Percentiles rank a stretch among this genome's conserved stretches.
phyloP scores from a whole-genome alignment of 2,113 vertebrate genomes.

The Myocastor coypus region DNA sequence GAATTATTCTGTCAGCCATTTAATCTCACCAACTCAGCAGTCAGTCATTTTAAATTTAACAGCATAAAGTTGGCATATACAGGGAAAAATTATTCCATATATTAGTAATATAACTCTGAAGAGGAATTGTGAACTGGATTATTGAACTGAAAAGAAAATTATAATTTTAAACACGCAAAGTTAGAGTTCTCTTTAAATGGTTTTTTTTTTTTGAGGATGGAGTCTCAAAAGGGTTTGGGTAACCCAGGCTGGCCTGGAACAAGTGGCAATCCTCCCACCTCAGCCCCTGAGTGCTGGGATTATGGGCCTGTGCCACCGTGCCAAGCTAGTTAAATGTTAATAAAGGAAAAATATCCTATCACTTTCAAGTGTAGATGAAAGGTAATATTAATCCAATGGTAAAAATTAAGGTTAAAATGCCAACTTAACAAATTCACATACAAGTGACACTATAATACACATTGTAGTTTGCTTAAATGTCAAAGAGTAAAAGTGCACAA shows the following conservation, averaged over 20 bases:
- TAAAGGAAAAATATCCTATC: constrained; percentile 36
- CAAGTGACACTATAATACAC: constrained; percentile 5
- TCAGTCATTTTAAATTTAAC: constrained; percentile 64
- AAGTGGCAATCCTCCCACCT: neutral
- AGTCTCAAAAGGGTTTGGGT: neutral
- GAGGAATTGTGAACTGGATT: constrained; percentile 22
- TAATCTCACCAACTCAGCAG: constrained; percentile 77
- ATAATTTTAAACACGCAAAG: constrained; percentile 51
- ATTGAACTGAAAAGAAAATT: constrained; percentile 47
- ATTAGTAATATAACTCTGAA: constrained; percentile 62
- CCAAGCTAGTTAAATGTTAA: constrained; percentile 15
- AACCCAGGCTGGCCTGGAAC: neutral
- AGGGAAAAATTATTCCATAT: constrained; percentile 9
- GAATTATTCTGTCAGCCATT: constrained; percentile 67
- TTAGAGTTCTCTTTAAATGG: neutral
- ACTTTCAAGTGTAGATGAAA: constrained; percentile 57
- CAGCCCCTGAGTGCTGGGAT: neutral
- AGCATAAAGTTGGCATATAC: neutral
- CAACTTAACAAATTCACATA: constrained; percentile 52
- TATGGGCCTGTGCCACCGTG: neutral
- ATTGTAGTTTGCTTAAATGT: neutral
- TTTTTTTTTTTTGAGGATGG: neutral
- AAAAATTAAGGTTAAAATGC: constrained; percentile 32
- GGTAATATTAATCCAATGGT: constrained; percentile 21
- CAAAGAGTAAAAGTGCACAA: neutral